A percentile compares a stretch with the other conserved stretches of the same genome.
Evolutionary conservation across 2,797 vertebrate species (phyloP).

Genomic region (Leptoclinus maculatus): DNA sequence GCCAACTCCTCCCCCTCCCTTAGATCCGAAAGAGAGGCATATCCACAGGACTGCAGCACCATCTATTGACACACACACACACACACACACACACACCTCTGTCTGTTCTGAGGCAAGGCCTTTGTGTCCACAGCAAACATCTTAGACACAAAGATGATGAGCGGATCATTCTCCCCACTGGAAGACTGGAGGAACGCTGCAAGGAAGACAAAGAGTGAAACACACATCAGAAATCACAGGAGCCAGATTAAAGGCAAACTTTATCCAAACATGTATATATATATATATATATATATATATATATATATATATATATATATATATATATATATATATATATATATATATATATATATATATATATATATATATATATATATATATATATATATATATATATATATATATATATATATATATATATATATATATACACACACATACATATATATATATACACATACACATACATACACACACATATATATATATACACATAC

Average conservation of each 20-base stretch:
- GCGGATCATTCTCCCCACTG: conserved; percentile 85
- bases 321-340: no score
- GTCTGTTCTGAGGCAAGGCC: conserved; percentile 90
- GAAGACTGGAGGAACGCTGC: conserved; percentile 93
- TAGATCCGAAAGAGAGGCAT: neutral
- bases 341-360: neutral
- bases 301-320: no score
- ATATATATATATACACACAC: no score
- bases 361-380: no score
- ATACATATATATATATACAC: no score
- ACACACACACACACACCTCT: conserved; percentile 82
- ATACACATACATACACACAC: fast-evolving
- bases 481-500: no score
- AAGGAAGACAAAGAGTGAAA: neutral
- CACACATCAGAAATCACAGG: conserved; percentile 2
- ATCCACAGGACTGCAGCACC: conserved; percentile 20
- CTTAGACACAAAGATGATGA: conserved; percentile 97
- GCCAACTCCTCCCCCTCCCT: neutral
- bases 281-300: no score
- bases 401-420: no score
- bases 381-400: no score
- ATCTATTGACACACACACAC: conserved; percentile 17
- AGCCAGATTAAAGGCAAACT: neutral
- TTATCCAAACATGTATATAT: neutral
- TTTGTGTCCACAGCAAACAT: conserved; percentile 95